Base-by-base conservation (phyloP, 2,888 invertebrate genomes). In the Caprella mutica region DNA sequence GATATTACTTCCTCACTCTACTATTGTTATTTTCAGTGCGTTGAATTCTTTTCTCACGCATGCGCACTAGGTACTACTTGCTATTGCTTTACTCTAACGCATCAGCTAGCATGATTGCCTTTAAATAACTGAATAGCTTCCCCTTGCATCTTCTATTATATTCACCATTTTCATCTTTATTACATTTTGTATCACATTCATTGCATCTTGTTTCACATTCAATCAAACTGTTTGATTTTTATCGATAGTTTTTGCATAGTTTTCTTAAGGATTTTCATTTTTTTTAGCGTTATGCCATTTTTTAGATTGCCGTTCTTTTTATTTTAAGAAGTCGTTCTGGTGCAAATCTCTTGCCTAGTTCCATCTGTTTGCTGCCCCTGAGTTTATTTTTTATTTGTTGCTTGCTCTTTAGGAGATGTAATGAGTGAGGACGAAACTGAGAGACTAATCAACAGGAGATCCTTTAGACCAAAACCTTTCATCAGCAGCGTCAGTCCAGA, bases 401-500 rank as follows among this genome's bases (percentile, higher is more conserved):
- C 21, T 12, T 9, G 30, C 51, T 33, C 9, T 12, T 39, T 58
- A 60, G 60, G 64, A 40, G 58, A 56, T 14, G 58, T 19, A 19
- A 57, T 52, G 52, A 63, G 59, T 44, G 62, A 63, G 44, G 65
- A 65, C 42, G 57, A 60, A 30, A 51, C 59, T 21, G 58, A 65
- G 54, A 57, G 55, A 44, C 53, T 59, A 52, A 44, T 61, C 42
- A 57, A 59, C 35, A 54, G 65, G 52, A 58, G 64, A 24, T 61
- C 72, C 68, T 73, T 77, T 70, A 80, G 78, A 75, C 77, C 81
- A 68, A 83, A 82, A 73, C 81, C 82, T 65, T 80, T 82, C 70
- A 78, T 79, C 71, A 77, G 82, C 66, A 81, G 82, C 57, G 78
- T 82, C 68, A 82, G 83, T 71, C 75, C 77, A 68, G 77, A 79